These are phyloP conservation scores for Darevskia nairensis DNA, from an alignment of 2,797 vertebrate genomes.

Conservation along the genomic window DNA sequence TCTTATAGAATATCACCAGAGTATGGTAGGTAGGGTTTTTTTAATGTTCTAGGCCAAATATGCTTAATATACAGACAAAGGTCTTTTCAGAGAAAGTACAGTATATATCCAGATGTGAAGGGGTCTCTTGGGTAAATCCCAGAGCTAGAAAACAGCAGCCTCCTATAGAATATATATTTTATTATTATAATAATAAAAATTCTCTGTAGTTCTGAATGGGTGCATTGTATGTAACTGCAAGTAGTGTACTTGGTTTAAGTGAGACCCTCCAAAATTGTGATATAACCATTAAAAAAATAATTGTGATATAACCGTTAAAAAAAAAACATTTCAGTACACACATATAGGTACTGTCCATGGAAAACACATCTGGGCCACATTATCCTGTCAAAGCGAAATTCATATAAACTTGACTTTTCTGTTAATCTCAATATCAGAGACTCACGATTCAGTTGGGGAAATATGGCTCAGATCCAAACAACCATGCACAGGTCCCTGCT, in stretches of 20 bases:
- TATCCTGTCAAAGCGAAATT: conserved; percentile 12
- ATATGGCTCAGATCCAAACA: not conserved
- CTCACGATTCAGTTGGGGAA: not conserved
- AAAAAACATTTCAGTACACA: not conserved
- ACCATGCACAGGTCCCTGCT: too few species aligned
- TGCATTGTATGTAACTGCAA: conserved; percentile 11
- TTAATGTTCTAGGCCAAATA: not conserved
- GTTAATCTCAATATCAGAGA: not conserved
- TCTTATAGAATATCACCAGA: not conserved
- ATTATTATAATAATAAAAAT: conserved; percentile 5
- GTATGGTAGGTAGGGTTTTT: not conserved
- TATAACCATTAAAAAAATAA: not conserved
- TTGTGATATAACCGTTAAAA: not conserved
- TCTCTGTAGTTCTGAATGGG: conserved; percentile 17
- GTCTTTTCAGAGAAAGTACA: conserved; percentile 30
- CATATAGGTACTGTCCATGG: not conserved
- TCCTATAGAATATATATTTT: conserved; percentile 17
- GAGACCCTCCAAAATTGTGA: not conserved
- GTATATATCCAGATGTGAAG: conserved; percentile 31
- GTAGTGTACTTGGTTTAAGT: not conserved
- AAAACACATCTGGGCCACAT: conserved; percentile 5
- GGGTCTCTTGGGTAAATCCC: conserved; percentile 8
- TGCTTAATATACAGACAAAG: conserved; percentile 26
- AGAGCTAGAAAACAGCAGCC: conserved; percentile 16
- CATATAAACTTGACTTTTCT: not conserved